Conservation (phyloP, 2,113 vertebrate species). For the Equus przewalskii region DNA sequence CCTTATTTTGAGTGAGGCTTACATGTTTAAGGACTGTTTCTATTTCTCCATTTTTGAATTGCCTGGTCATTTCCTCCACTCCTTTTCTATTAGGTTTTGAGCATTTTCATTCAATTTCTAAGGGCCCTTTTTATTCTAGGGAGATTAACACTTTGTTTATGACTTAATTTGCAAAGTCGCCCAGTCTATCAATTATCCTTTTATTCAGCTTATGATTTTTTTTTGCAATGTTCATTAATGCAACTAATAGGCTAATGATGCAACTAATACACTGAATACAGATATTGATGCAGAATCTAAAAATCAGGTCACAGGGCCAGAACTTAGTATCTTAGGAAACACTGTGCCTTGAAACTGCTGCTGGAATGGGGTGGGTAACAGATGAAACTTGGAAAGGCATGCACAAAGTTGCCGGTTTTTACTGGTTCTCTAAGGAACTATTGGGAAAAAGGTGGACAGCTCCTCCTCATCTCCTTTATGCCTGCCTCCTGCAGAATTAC, state of each 20-base stretch:
- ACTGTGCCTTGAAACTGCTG: not conserved
- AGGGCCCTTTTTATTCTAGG: constrained; percentile 30
- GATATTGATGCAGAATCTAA: constrained; percentile 30
- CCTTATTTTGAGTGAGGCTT: not conserved
- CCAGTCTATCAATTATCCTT: constrained; percentile 40
- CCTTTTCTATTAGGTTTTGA: not conserved
- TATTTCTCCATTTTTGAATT: constrained; percentile 27
- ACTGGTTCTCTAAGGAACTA: not conserved
- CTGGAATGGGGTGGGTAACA: not conserved
- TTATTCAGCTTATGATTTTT: constrained; percentile 23
- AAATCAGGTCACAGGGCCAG: not conserved
- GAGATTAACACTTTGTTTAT: constrained; percentile 5
- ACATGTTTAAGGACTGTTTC: not conserved
- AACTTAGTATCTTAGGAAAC: not conserved
- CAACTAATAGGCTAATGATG: not conserved
- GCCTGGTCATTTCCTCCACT: not conserved
- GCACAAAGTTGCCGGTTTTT: not conserved
- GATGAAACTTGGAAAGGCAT: not conserved
- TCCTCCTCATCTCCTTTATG: not conserved
- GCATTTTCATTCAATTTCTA: constrained; percentile 51
- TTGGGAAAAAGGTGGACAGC: not conserved
- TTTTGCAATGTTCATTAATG: not conserved
- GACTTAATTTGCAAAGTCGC: constrained; percentile 6
- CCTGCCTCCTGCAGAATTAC: constrained; percentile 8
- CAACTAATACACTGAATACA: constrained; percentile 23